phyloP scores from a whole-genome alignment of 2,797 vertebrate genomes.

The Karalla daura region DNA sequence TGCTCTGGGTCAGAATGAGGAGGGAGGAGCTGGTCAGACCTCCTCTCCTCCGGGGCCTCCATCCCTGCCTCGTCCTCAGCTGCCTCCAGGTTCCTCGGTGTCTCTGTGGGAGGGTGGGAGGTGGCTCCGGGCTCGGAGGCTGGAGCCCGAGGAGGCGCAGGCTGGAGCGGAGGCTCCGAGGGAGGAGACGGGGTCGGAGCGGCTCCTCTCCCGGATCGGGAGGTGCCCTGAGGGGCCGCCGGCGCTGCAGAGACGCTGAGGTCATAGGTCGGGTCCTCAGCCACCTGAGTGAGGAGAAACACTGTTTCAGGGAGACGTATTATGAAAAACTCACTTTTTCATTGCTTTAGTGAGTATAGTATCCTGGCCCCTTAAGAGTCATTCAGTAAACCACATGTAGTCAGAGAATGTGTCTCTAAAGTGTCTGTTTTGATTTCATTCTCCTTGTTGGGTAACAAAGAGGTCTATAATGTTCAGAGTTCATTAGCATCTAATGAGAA shows the following conservation, averaged over 20 bases:
- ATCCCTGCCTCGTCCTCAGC: neutral
- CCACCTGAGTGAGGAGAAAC: constrained; percentile 31
- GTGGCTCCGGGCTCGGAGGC: neutral
- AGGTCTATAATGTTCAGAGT: too few species aligned
- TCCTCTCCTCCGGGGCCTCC: neutral
- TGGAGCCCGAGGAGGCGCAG: neutral
- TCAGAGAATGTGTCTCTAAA: too few species aligned
- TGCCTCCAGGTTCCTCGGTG: constrained; percentile 6
- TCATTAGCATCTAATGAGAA: too few species aligned
- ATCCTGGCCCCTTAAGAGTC: too few species aligned
- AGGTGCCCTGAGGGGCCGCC: constrained; percentile 7
- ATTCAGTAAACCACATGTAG: too few species aligned
- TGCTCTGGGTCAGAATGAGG: constrained; percentile 20
- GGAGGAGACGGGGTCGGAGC: neutral
- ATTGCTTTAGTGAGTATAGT: too few species aligned
- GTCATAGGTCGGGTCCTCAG: neutral
- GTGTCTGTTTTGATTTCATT: too few species aligned
- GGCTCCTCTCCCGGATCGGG: constrained; percentile 22
- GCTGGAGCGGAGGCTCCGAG: neutral
- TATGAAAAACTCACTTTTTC: too few species aligned
- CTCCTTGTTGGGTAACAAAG: too few species aligned
- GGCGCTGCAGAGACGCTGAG: constrained; percentile 20
- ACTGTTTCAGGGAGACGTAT: too few species aligned
- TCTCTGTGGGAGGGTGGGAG: neutral
- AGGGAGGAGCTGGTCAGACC: neutral